These are phyloP conservation scores for Hyphantria cunea DNA, from an alignment of 1,140 invertebrate species.

Conservation along the genomic window DNA sequence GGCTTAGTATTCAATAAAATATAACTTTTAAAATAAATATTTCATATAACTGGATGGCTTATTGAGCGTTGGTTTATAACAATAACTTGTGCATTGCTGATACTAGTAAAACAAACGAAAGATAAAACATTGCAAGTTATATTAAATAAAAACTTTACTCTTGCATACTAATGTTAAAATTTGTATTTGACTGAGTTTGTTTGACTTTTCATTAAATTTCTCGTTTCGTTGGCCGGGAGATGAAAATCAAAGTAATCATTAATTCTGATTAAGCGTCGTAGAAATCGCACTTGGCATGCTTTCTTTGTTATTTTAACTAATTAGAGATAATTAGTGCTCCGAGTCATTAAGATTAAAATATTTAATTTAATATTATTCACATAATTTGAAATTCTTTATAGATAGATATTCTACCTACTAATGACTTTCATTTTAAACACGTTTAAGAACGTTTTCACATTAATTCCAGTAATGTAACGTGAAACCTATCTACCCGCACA, in stretches of 20 bases:
- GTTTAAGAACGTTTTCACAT: constrained; percentile 8
- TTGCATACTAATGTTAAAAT: constrained; percentile 78
- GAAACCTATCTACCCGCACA: background rate
- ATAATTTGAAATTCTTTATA: background rate
- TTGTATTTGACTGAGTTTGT: constrained; percentile 76
- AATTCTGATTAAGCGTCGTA: constrained; percentile 66
- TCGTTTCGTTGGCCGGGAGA: constrained; percentile 63
- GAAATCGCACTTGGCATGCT: constrained; percentile 56
- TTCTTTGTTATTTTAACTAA: constrained; percentile 52
- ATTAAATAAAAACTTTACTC: constrained; percentile 78
- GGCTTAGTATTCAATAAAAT: no score
- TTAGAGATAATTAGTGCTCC: constrained; percentile 41
- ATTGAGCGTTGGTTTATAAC: constrained; percentile 43
- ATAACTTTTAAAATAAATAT: no score
- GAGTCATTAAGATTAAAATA: constrained; percentile 5
- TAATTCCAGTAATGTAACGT: constrained; percentile 8
- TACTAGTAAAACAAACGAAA: constrained; percentile 67
- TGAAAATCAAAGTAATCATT: constrained; percentile 76
- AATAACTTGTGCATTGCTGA: constrained; percentile 59
- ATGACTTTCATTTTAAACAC: background rate
- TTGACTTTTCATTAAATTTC: constrained; percentile 77
- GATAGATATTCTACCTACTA: background rate
- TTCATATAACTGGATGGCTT: constrained; percentile 31
- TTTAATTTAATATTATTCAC: background rate
- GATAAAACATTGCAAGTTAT: constrained; percentile 72